phyloP scores from a whole-genome alignment of 2,888 invertebrate species.

The Morpho helenor region DNA sequence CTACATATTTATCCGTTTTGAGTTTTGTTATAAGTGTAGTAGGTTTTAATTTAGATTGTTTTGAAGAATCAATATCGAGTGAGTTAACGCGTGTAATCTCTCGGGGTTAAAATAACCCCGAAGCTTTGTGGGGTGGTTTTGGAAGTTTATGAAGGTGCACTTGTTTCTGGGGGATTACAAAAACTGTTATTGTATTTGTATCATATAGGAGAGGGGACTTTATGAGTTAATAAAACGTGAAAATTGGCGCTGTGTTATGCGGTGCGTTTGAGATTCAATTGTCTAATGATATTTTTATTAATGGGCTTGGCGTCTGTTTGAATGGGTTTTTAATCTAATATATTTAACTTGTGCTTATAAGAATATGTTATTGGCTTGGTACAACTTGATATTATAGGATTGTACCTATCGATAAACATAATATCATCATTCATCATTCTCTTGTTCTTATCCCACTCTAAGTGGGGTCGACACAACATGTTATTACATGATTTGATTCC shows the following conservation, averaged over 20 bases:
- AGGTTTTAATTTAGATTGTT: conserved; percentile 33
- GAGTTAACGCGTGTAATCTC: conserved; percentile 63
- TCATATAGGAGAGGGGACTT: conserved; percentile 50
- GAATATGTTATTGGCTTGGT: no score
- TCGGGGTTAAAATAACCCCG: conserved; percentile 55
- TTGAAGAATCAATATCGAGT: conserved; percentile 46
- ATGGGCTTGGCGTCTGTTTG: conserved; percentile 43
- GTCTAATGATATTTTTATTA: conserved; percentile 47
- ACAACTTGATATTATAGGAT: no score
- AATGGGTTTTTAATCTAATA: conserved; percentile 20
- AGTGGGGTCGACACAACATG: no score
- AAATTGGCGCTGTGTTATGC: conserved; percentile 46
- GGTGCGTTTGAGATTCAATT: conserved; percentile 35
- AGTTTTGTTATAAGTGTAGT: conserved; percentile 12
- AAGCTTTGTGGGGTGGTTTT: conserved; percentile 68
- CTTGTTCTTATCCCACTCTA: no score
- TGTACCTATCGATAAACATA: neutral
- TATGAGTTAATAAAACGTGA: conserved; percentile 72
- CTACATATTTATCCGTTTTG: conserved; percentile 16
- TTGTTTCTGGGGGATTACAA: conserved; percentile 70
- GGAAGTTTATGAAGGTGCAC: conserved; percentile 72
- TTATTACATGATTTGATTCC: no score
- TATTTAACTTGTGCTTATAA: neutral
- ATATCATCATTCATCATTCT: neutral
- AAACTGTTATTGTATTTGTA: conserved; percentile 71